These are phyloP conservation scores for Eupeodes latifasciatus DNA, from an alignment of 2,888 invertebrate species.

Conservation along the genomic window DNA sequence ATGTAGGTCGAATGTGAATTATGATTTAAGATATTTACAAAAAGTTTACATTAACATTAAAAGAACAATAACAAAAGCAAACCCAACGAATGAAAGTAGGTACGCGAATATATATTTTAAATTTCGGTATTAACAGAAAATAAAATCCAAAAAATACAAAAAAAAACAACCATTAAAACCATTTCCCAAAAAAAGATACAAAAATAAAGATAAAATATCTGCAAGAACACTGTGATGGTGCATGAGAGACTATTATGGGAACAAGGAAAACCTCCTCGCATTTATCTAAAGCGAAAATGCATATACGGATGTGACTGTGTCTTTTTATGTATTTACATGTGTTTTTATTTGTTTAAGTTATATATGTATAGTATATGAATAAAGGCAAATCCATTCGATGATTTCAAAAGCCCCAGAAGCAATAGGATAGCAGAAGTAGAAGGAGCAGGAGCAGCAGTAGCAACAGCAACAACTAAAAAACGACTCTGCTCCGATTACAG, in stretches of 20 bases:
- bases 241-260: constrained; percentile 53
- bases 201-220: constrained; percentile 33
- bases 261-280: constrained; percentile 60
- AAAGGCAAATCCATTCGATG: constrained; percentile 41
- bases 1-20: constrained; percentile 23
- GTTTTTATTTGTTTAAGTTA: constrained; percentile 24
- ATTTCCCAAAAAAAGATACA: constrained; percentile 40
- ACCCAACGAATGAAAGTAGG: constrained; percentile 34
- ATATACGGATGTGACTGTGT: constrained; percentile 31
- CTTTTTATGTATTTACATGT: constrained; percentile 42
- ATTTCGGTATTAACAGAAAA: constrained; percentile 36
- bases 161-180: constrained; percentile 69
- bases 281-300: constrained; percentile 54
- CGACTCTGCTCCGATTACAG: constrained; percentile 47
- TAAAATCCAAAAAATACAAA: constrained; percentile 40
- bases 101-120: not conserved
- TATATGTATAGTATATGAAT: constrained; percentile 7
- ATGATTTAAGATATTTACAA: constrained; percentile 53
- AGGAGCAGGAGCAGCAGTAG: not conserved
- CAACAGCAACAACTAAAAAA: constrained; percentile 5
- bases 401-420: constrained; percentile 55
- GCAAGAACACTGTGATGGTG: constrained; percentile 50
- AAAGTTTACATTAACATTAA: constrained; percentile 40
- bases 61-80: constrained; percentile 44
- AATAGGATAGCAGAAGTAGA: constrained; percentile 41